A percentile compares a stretch with the other conserved stretches of the same genome.
Conservation (phyloP, 2,113 vertebrate genomes). For the Probosciger aterrimus region DNA sequence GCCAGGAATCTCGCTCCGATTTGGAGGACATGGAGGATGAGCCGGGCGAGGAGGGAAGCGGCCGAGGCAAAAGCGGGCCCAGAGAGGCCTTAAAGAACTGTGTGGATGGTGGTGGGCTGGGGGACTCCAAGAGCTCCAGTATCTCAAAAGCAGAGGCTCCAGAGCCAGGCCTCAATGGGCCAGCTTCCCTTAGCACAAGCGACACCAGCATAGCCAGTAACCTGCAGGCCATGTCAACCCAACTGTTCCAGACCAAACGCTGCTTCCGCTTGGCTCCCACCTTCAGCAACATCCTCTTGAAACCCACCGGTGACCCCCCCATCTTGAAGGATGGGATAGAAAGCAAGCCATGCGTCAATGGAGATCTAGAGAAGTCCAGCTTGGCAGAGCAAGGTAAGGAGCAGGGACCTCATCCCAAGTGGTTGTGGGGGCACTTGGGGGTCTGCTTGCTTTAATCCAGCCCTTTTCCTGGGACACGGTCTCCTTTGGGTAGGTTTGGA, state of each 20-base stretch:
- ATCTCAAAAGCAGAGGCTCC: constrained; percentile 39
- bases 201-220: constrained; percentile 95
- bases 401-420: fast-evolving
- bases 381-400: constrained; percentile 79
- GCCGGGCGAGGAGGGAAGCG: constrained; percentile 33
- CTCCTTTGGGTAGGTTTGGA: neutral
- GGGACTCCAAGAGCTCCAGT: constrained; percentile 19
- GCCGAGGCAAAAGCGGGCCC: neutral
- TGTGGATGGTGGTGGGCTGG: neutral
- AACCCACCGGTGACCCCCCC: constrained; percentile 58
- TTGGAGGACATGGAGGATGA: constrained; percentile 93
- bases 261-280: constrained; percentile 96
- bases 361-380: constrained; percentile 72
- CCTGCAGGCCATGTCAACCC: constrained; percentile 95
- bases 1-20: constrained; percentile 96
- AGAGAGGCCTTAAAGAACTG: constrained; percentile 31
- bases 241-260: constrained; percentile 94
- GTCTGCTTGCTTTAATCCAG: neutral
- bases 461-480: neutral
- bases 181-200: constrained; percentile 58
- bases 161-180: constrained; percentile 80
- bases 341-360: constrained; percentile 69
- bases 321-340: neutral
- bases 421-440: no score
- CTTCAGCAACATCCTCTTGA: constrained; percentile 90